phyloP scores from a whole-genome alignment of 2,888 invertebrate species.

The Thera obeliscata region DNA sequence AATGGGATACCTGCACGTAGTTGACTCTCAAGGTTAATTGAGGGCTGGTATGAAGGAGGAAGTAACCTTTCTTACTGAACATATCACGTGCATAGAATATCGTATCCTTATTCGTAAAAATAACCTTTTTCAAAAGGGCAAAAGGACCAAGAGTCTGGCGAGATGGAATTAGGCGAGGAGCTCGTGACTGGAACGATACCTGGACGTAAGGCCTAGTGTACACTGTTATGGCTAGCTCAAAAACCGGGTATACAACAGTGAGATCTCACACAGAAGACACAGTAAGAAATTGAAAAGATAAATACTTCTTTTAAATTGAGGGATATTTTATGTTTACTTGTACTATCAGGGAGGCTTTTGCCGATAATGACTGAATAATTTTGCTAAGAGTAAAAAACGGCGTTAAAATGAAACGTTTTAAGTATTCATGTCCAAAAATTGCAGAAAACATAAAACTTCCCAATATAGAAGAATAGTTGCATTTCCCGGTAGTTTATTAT shows the following conservation, averaged over 20 bases:
- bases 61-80: not conserved
- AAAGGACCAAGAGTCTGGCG: conserved; percentile 51
- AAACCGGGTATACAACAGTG: conserved; percentile 5
- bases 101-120: conserved; percentile 44
- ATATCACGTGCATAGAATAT: conserved; percentile 3
- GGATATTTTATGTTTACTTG: no score
- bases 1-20: not conserved
- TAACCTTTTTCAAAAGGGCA: conserved; percentile 56
- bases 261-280: no score
- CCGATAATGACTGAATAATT: no score
- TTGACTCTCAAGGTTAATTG: not conserved
- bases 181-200: conserved; percentile 72
- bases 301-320: no score
- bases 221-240: conserved; percentile 33
- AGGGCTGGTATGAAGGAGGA: not conserved
- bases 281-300: no score
- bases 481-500: no score
- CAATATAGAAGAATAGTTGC: no score
- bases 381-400: no score
- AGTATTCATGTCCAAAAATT: no score
- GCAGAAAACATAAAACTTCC: no score
- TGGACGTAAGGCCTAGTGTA: conserved; percentile 27
- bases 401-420: no score
- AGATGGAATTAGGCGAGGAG: conserved; percentile 58
- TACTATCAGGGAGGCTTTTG: no score